Evolutionary conservation across 1,140 invertebrate genomes (phyloP).

Genomic region (Cephus cinctus): DNA sequence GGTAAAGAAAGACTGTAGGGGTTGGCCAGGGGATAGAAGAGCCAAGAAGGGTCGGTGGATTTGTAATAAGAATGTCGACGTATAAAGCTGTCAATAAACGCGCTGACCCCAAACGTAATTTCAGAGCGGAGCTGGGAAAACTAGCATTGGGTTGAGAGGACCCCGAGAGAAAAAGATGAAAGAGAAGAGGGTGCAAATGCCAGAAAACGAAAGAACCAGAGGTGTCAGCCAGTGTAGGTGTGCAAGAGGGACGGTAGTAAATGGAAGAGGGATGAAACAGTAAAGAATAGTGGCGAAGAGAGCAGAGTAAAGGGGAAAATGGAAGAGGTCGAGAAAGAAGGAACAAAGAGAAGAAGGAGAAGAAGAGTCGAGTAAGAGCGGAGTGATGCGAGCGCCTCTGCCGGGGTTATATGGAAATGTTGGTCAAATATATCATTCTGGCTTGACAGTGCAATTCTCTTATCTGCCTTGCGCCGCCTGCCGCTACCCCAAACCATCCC

Average conservation of each 20-base stretch:
- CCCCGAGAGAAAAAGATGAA: no score
- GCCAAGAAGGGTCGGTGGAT: slow-evolving; percentile 28
- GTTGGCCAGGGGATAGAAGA: no score
- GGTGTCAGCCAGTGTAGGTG: no score
- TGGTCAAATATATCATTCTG: slow-evolving; percentile 84
- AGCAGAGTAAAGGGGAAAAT: slow-evolving; percentile 23
- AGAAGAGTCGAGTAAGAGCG: slow-evolving; percentile 5
- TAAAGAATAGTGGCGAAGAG: slow-evolving; percentile 4
- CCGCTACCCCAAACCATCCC: slow-evolving; percentile 42
- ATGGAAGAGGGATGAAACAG: slow-evolving; percentile 1
- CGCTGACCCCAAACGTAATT: slow-evolving; percentile 39
- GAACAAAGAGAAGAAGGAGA: slow-evolving; percentile 3
- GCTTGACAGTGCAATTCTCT: slow-evolving; percentile 85
- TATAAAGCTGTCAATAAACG: slow-evolving; percentile 44
- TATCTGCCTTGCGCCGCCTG: slow-evolving; percentile 36
- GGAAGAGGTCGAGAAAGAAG: no score
- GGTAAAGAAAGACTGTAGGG: no score
- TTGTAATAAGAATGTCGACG: slow-evolving; percentile 37
- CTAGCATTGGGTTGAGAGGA: no score
- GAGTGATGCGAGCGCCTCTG: slow-evolving; percentile 15
- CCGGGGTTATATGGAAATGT: slow-evolving; percentile 61
- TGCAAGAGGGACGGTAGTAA: no score
- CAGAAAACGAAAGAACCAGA: no score
- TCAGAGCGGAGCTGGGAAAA: slow-evolving; percentile 23
- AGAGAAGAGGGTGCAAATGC: no score